These are phyloP conservation scores for Alitta virens DNA, from an alignment of 2,888 invertebrate species.

Conservation along the genomic window DNA sequence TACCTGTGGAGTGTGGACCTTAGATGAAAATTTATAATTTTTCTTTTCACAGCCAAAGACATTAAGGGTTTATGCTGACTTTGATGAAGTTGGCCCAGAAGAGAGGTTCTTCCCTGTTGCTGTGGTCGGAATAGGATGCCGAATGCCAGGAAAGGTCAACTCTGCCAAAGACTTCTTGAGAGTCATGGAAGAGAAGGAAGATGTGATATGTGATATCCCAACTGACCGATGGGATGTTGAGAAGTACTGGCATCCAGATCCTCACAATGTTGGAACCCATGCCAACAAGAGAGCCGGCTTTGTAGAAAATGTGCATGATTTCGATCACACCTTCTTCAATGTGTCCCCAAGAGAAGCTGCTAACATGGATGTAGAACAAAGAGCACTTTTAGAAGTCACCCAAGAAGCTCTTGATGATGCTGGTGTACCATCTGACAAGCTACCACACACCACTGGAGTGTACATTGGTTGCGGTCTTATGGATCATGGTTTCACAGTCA, in stretches of 20 bases:
- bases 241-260: conserved; percentile 13
- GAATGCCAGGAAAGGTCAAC: conserved; percentile 20
- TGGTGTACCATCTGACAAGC: conserved; percentile 16
- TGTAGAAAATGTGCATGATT: conserved; percentile 16
- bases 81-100: neutral
- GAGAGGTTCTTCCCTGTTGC: conserved; percentile 18
- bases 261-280: conserved; percentile 14
- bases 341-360: conserved; percentile 25
- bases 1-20: too few species aligned
- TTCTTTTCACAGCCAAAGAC: too few species aligned
- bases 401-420: conserved; percentile 25
- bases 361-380: conserved; percentile 26
- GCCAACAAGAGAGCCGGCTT: conserved; percentile 13
- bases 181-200: conserved; percentile 13
- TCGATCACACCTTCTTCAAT: conserved; percentile 29
- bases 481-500: conserved; percentile 13
- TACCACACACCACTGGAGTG: conserved; percentile 20
- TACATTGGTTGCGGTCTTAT: conserved; percentile 24
- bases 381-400: conserved; percentile 26
- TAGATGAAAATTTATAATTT: too few species aligned
- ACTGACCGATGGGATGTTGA: conserved; percentile 23
- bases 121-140: conserved; percentile 22
- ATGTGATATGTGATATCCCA: conserved; percentile 15
- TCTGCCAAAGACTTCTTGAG: conserved; percentile 17
- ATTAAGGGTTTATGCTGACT: too few species aligned